Evolutionary conservation across 2,888 invertebrate species (phyloP).

Genomic region (Megastigmus dorsalis): DNA sequence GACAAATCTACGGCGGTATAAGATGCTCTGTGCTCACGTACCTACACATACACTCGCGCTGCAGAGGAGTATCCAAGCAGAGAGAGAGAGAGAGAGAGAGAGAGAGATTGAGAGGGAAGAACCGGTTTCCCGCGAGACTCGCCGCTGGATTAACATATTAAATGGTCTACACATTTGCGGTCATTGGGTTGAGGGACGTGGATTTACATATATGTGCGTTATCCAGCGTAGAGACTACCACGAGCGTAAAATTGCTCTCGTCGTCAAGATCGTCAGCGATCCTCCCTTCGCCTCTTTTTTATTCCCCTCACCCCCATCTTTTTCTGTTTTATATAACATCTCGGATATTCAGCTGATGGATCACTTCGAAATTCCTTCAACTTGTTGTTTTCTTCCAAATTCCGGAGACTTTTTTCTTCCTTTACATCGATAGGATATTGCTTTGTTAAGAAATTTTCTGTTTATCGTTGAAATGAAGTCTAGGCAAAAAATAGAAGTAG

Average conservation of each 20-base stretch:
- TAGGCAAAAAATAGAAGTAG: too few relatives aligned
- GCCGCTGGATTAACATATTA: conserved; percentile 64
- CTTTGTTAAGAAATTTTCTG: too few relatives aligned
- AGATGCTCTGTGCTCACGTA: background rate
- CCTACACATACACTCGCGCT: background rate
- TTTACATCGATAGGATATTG: too few relatives aligned
- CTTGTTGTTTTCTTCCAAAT: too few relatives aligned
- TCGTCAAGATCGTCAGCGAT: conserved; percentile 20
- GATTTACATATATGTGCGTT: conserved; percentile 46
- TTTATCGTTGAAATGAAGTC: too few relatives aligned
- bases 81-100: background rate
- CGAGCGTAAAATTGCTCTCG: conserved; percentile 20
- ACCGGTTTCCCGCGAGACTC: conserved; percentile 61
- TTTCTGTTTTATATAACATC: too few relatives aligned
- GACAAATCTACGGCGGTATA: conserved; percentile 61
- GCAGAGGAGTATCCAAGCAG: background rate
- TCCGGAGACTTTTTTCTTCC: too few relatives aligned
- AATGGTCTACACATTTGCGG: conserved; percentile 64
- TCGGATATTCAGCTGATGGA: too few relatives aligned
- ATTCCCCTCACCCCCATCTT: background rate
- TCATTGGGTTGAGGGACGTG: conserved; percentile 61
- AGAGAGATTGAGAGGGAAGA: conserved; percentile 41
- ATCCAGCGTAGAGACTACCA: background rate
- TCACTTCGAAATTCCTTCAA: too few relatives aligned
- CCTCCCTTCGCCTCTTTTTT: background rate